Evolutionary conservation across 2,113 vertebrate genomes (phyloP).

Genomic region (Barnardius zonarius): DNA sequence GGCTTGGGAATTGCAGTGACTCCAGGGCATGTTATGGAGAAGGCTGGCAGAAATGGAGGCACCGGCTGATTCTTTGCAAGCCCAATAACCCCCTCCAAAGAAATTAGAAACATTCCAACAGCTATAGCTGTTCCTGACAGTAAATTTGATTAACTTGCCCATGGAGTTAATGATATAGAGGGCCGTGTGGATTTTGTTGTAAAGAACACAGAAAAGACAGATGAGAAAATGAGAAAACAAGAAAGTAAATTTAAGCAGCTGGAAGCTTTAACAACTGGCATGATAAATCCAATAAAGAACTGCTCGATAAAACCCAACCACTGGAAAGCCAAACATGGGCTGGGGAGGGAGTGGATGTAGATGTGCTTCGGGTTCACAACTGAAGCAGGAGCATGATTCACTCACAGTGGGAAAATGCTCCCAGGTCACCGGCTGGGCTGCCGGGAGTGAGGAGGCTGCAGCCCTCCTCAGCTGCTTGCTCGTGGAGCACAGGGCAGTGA

Average conservation of each 20-base stretch:
- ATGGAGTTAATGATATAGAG: constrained; percentile 72
- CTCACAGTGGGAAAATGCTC: background rate
- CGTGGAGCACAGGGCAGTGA: accelerated
- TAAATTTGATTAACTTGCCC: constrained; percentile 72
- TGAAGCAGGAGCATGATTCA: background rate
- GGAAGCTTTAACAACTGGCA: constrained; percentile 73
- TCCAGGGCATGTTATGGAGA: background rate
- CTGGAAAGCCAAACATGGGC: constrained; percentile 55
- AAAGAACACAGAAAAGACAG: constrained; percentile 74
- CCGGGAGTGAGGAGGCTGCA: accelerated
- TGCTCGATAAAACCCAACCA: constrained; percentile 67
- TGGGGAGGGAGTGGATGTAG: background rate
- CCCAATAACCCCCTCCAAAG: constrained; percentile 6
- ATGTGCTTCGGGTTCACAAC: background rate
- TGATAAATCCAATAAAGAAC: constrained; percentile 73
- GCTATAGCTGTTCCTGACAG: constrained; percentile 59
- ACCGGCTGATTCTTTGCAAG: background rate
- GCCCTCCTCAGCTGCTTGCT: background rate
- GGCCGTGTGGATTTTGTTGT: constrained; percentile 72
- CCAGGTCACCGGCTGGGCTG: background rate
- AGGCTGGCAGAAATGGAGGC: background rate
- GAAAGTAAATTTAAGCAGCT: constrained; percentile 74
- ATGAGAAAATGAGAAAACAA: constrained; percentile 75
- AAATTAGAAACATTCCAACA: constrained; percentile 65
- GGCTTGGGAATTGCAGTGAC: background rate